phyloP scores from a whole-genome alignment of 2,113 vertebrate species.

The Bucco capensis region DNA sequence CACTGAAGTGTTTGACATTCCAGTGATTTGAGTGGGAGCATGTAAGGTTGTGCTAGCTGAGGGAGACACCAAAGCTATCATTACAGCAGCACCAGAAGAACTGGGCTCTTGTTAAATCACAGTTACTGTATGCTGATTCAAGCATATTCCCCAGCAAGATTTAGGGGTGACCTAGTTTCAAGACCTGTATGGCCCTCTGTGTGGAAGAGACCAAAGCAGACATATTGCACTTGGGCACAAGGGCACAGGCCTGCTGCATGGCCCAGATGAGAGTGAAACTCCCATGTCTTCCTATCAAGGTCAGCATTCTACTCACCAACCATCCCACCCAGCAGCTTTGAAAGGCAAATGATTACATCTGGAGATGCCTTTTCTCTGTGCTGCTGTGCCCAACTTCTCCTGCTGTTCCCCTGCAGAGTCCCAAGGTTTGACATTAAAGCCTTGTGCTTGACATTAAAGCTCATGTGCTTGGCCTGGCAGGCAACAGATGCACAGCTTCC shows the following conservation, averaged over 20 bases:
- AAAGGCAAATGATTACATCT: not conserved
- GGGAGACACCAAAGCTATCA: not conserved
- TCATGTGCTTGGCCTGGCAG: fast-evolving
- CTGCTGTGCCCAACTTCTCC: not conserved
- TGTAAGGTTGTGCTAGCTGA: not conserved
- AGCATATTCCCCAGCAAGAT: not conserved
- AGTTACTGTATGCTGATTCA: not conserved
- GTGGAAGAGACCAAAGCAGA: not conserved
- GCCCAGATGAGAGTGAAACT: not conserved
- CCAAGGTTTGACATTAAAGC: not conserved
- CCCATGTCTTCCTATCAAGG: not conserved
- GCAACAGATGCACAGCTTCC: not conserved
- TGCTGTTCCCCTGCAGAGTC: not conserved
- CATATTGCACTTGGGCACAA: not conserved
- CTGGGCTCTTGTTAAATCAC: not conserved
- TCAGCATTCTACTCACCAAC: not conserved
- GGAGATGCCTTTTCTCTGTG: not conserved
- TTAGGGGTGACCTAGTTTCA: not conserved
- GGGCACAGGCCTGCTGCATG: not conserved
- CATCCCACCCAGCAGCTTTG: not conserved
- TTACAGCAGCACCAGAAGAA: not conserved
- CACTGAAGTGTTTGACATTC: not conserved
- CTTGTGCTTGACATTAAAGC: not conserved
- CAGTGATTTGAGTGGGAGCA: not conserved
- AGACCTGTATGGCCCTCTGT: not conserved